Conservation (phyloP, 2,797 vertebrate genomes). For the Sebastes trivittatus region DNA sequence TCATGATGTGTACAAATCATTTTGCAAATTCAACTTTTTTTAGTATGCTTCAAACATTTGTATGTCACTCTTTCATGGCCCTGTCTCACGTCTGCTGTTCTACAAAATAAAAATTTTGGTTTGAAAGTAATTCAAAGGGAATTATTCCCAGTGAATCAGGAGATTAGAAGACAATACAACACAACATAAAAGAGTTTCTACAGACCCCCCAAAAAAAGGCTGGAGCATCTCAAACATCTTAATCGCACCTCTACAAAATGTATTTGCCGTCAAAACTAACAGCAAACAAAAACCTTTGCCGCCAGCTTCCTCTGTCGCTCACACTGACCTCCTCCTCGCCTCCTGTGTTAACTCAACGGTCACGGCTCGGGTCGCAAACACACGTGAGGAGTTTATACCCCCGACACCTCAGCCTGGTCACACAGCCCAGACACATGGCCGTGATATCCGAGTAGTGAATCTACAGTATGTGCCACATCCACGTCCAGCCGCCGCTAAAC, state of each 20-base stretch:
- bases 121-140: too few species aligned
- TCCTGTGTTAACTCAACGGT: neutral
- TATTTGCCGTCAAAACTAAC: neutral
- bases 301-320: too few species aligned
- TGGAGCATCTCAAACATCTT: neutral
- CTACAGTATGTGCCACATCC: neutral
- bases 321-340: neutral
- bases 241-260: neutral
- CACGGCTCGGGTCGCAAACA: neutral
- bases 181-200: neutral
- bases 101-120: neutral
- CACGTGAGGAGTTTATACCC: neutral
- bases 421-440: neutral
- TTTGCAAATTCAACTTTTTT: neutral
- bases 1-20: too few species aligned
- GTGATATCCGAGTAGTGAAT: neutral
- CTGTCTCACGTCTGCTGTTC: neutral
- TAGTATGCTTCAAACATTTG: neutral
- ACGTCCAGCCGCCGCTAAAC: neutral
- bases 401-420: neutral
- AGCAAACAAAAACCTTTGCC: neutral
- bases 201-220: neutral
- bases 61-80: neutral
- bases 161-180: neutral
- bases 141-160: too few species aligned